These are phyloP conservation scores for Aquatica leii DNA, from an alignment of 2,888 invertebrate genomes.

Conservation along the genomic window DNA sequence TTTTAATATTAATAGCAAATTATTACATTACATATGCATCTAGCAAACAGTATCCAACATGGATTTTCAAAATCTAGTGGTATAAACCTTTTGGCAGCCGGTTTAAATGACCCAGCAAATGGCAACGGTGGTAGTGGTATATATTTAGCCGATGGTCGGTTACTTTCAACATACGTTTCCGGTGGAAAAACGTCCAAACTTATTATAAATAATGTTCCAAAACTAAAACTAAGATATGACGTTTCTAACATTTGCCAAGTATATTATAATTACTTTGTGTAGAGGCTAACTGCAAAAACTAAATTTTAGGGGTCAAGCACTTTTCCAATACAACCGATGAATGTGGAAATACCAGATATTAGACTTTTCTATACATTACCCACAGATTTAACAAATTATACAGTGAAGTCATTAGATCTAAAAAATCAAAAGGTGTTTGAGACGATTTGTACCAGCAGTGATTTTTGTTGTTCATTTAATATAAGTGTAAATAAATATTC, in stretches of 20 bases:
- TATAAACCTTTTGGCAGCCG: conserved; percentile 45
- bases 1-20: background rate
- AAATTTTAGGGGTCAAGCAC: background rate
- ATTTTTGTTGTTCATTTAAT: conserved; percentile 39
- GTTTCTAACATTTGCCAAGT: conserved; percentile 21
- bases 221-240: conserved; percentile 8
- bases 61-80: conserved; percentile 46
- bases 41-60: conserved; percentile 45
- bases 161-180: conserved; percentile 36
- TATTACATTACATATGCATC: background rate
- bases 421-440: conserved; percentile 23
- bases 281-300: conserved; percentile 21
- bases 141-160: conserved; percentile 39
- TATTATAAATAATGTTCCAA: conserved; percentile 38
- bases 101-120: conserved; percentile 37
- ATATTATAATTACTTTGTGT: background rate
- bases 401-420: conserved; percentile 30
- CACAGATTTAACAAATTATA: conserved; percentile 36
- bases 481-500: conserved; percentile 23
- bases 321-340: too few species aligned
- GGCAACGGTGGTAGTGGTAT: conserved; percentile 46
- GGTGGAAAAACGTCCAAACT: conserved; percentile 33
- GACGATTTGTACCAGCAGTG: conserved; percentile 32
- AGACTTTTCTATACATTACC: conserved; percentile 4
- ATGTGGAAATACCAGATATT: too few species aligned